These are phyloP conservation scores for Suricata suricatta DNA, from an alignment of 2,113 vertebrate genomes.

Conservation along the genomic window DNA sequence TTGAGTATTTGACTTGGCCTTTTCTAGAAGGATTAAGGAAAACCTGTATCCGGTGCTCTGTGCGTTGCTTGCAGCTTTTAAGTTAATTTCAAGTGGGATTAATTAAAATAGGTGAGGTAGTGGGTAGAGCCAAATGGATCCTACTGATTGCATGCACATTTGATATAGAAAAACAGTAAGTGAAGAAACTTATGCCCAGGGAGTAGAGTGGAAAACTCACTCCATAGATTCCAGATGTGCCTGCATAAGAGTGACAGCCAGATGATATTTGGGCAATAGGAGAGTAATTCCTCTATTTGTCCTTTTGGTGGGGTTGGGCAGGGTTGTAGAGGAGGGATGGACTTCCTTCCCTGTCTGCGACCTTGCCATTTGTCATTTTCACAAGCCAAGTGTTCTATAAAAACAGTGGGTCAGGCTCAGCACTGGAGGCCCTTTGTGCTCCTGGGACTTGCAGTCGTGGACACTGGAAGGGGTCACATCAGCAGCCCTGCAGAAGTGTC, in stretches of 20 bases:
- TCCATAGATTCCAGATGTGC: not conserved
- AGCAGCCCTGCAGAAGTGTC: not conserved
- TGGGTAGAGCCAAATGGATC: not conserved
- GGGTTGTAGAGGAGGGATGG: not conserved
- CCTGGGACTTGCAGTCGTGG: not conserved
- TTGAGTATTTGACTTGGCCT: not conserved
- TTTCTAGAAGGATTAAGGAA: not conserved
- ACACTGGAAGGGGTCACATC: not conserved
- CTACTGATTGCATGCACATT: not conserved
- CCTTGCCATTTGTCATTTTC: not conserved
- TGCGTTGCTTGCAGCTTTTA: not conserved
- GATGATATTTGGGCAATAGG: not conserved
- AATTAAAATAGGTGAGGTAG: not conserved
- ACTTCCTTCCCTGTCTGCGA: not conserved
- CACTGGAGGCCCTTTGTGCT: not conserved
- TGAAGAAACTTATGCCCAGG: not conserved
- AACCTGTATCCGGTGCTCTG: not conserved
- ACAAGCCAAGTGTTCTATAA: not conserved
- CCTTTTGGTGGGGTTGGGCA: not conserved
- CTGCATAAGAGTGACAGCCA: not conserved
- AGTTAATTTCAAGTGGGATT: constrained; percentile 47
- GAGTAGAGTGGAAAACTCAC: not conserved
- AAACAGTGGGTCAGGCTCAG: not conserved
- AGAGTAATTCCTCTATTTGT: not conserved
- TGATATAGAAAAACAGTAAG: not conserved